A percentile compares a stretch with the other conserved stretches of the same genome.
Evolutionary conservation across 2,888 invertebrate species (phyloP).

Genomic region (Alloplasta piceator): DNA sequence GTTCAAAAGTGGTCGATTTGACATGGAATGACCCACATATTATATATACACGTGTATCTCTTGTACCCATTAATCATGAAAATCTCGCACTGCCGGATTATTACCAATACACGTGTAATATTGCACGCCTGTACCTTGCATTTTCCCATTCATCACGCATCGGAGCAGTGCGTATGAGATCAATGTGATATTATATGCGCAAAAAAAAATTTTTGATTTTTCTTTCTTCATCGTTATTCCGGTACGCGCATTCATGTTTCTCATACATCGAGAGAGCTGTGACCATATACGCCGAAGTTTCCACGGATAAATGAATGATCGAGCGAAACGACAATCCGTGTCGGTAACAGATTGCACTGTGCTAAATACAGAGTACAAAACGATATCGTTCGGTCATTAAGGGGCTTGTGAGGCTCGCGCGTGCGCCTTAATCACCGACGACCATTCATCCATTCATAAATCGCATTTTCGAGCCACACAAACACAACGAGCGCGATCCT

Average conservation of each 20-base stretch:
- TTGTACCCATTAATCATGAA: conserved; percentile 57
- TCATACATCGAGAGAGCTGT: not conserved
- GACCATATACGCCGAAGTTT: conserved; percentile 58
- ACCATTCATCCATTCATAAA: conserved; percentile 77
- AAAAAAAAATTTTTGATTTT: not conserved
- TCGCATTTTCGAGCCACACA: conserved; percentile 69
- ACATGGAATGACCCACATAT: not conserved
- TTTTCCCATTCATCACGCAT: conserved; percentile 61
- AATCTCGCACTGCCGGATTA: conserved; percentile 48
- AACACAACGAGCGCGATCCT: conserved; percentile 26
- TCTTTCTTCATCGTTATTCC: conserved; percentile 6
- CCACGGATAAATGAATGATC: conserved; percentile 49
- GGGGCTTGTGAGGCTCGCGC: conserved; percentile 36
- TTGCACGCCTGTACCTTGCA: conserved; percentile 38
- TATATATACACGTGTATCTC: conserved; percentile 42
- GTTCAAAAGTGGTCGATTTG: too few relatives aligned
- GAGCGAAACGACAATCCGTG: conserved; percentile 34
- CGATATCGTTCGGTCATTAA: conserved; percentile 72
- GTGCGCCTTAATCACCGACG: conserved; percentile 31
- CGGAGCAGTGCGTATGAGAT: conserved; percentile 40
- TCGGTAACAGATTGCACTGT: conserved; percentile 38
- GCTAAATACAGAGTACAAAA: conserved; percentile 56
- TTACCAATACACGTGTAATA: conserved; percentile 17
- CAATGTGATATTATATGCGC: conserved; percentile 14
- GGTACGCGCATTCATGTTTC: not conserved